Percentiles rank a stretch among this genome's conserved stretches.
Conservation (phyloP, 2,888 invertebrate species). For the Crossocerus cetratus region DNA sequence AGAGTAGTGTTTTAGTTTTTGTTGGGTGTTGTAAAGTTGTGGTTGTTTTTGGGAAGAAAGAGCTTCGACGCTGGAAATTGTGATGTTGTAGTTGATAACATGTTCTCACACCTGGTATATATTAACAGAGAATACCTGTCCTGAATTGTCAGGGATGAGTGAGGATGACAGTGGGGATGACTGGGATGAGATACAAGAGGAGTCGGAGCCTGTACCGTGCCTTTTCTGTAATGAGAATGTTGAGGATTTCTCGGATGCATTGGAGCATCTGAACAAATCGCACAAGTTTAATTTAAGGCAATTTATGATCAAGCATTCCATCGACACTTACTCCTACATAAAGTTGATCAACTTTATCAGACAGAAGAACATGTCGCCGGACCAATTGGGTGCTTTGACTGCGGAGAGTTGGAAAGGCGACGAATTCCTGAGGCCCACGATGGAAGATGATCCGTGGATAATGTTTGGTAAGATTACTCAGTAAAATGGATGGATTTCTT, state of each 20-base stretch:
- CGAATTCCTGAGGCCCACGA: constrained; percentile 86
- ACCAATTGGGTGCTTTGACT: constrained; percentile 79
- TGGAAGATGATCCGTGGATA: constrained; percentile 88
- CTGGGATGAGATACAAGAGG: constrained; percentile 80
- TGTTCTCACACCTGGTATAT: too few species aligned
- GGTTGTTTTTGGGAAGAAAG: too few species aligned
- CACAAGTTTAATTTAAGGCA: constrained; percentile 84
- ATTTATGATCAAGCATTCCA: constrained; percentile 84
- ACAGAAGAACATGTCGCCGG: constrained; percentile 80
- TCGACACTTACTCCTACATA: constrained; percentile 90
- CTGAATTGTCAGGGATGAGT: constrained; percentile 56
- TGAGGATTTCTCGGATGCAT: constrained; percentile 81
- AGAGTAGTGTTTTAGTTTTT: too few species aligned
- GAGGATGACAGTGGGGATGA: constrained; percentile 77
- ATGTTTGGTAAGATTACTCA: constrained; percentile 83
- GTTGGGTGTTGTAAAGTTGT: too few species aligned
- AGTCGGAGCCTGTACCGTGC: constrained; percentile 79
- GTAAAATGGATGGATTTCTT: neutral
- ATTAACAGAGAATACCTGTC: neutral
- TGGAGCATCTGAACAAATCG: constrained; percentile 82
- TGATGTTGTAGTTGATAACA: too few species aligned
- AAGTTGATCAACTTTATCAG: constrained; percentile 90
- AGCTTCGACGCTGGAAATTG: too few species aligned
- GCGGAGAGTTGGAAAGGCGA: constrained; percentile 85
- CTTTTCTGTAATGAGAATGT: constrained; percentile 85